Conservation (phyloP, 1,140 invertebrate species). For the Drosophila kanapiae region DNA sequence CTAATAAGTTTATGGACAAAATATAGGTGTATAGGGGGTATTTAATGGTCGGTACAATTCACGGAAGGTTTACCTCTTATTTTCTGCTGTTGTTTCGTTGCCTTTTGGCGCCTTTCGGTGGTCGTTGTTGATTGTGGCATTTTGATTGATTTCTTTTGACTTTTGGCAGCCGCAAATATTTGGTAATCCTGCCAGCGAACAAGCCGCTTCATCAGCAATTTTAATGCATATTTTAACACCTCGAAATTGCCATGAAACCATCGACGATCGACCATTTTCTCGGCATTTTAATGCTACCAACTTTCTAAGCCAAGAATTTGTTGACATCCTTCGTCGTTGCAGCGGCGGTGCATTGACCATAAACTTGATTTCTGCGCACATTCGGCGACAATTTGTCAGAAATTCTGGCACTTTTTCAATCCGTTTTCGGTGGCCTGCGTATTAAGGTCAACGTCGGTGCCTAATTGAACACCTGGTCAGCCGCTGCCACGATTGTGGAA, state of each 20-base stretch:
- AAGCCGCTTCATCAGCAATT: slow-evolving; percentile 78
- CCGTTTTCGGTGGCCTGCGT: slow-evolving; percentile 57
- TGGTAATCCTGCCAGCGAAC: slow-evolving; percentile 76
- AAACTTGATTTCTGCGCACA: slow-evolving; percentile 80
- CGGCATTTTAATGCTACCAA: slow-evolving; percentile 75
- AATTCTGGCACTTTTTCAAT: slow-evolving; percentile 76
- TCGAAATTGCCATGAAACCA: slow-evolving; percentile 56
- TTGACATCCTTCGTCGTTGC: slow-evolving; percentile 56
- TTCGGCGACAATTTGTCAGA: slow-evolving; percentile 79
- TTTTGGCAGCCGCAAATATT: slow-evolving; percentile 81
- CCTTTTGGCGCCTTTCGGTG: slow-evolving; percentile 52
- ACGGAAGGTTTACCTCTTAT: neutral
- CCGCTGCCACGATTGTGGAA: slow-evolving; percentile 56
- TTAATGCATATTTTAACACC: slow-evolving; percentile 83
- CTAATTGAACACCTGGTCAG: slow-evolving; percentile 82
- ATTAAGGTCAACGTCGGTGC: slow-evolving; percentile 81
- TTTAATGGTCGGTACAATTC: neutral
- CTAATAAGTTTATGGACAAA: neutral
- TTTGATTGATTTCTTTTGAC: slow-evolving; percentile 84
- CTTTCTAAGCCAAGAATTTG: slow-evolving; percentile 62
- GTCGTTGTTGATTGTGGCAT: slow-evolving; percentile 81
- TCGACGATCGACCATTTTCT: slow-evolving; percentile 48
- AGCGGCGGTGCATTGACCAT: slow-evolving; percentile 67
- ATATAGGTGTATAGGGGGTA: neutral
- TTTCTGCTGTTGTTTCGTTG: slow-evolving; percentile 11